Conservation (phyloP, 1,140 invertebrate species). For the Pogonomyrmex californicus region DNA sequence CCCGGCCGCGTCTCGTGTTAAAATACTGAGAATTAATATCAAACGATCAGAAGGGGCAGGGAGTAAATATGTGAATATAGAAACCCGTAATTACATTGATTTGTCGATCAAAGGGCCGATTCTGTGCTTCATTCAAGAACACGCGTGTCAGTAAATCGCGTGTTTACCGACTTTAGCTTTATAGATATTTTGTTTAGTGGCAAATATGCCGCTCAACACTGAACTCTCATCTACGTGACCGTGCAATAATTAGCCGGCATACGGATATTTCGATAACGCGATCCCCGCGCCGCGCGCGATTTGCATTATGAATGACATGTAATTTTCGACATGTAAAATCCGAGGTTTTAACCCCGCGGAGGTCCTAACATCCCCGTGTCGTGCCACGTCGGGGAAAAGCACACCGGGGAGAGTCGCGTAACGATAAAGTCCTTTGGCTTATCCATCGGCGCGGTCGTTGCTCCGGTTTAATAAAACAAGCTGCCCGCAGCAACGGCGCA, state of each 20-base stretch:
- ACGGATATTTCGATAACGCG: constrained; percentile 49
- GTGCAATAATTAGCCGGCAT: constrained; percentile 34
- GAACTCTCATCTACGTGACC: constrained; percentile 27
- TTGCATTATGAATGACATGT: constrained; percentile 33
- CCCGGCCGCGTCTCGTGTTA: background rate
- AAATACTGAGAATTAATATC: constrained; percentile 34
- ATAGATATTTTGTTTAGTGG: constrained; percentile 25
- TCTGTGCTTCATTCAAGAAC: constrained; percentile 6
- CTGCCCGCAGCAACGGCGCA: background rate
- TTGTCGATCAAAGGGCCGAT: background rate
- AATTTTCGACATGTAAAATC: constrained; percentile 32
- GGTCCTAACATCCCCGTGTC: too few relatives aligned
- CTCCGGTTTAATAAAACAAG: constrained; percentile 36
- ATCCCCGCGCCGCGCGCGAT: background rate
- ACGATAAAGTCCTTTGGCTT: constrained; percentile 13
- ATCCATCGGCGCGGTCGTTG: background rate
- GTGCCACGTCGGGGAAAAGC: background rate
- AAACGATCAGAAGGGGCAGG: background rate
- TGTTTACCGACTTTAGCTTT: background rate
- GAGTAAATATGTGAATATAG: constrained; percentile 26
- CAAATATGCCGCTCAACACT: constrained; percentile 16
- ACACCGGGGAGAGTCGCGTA: too few relatives aligned
- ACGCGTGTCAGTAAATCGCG: background rate
- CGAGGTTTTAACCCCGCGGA: background rate
- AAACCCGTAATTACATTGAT: constrained; percentile 6